These are phyloP conservation scores for Cephus runcator DNA, from an alignment of 2,888 invertebrate species.

Conservation along the genomic window DNA sequence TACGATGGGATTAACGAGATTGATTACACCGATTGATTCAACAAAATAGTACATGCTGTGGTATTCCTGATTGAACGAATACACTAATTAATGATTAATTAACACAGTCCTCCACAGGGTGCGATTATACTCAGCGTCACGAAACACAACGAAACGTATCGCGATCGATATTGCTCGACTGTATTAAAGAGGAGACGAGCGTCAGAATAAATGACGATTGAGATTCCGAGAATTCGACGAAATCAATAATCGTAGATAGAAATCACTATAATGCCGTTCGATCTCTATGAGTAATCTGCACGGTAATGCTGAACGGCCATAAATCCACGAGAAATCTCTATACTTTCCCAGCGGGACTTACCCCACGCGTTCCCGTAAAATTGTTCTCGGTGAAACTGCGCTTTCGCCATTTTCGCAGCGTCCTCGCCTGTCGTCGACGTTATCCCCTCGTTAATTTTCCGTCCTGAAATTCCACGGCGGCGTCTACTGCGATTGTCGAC, in stretches of 20 bases:
- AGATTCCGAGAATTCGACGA: not conserved
- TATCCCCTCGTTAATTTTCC: not conserved
- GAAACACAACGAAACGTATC: not conserved
- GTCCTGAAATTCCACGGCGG: not conserved
- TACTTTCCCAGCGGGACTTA: not conserved
- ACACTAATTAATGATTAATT: not conserved
- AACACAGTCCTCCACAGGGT: not conserved
- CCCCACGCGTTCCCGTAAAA: not conserved
- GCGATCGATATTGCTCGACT: not conserved
- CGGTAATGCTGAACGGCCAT: not conserved
- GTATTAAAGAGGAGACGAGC: not conserved
- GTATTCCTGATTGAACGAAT: not conserved
- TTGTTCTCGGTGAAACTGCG: not conserved
- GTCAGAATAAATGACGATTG: not conserved
- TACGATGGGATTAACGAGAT: not conserved
- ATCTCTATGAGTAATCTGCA: not conserved
- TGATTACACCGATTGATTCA: not conserved
- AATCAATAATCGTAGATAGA: not conserved
- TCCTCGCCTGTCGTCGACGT: not conserved
- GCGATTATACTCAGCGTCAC: not conserved
- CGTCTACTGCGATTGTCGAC: not conserved
- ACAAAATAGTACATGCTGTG: not conserved
- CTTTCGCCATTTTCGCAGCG: not conserved
- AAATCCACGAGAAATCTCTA: not conserved
- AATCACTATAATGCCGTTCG: not conserved